These are phyloP conservation scores for Parnassius mnemosyne DNA, from an alignment of 2,888 invertebrate genomes.

Conservation along the genomic window DNA sequence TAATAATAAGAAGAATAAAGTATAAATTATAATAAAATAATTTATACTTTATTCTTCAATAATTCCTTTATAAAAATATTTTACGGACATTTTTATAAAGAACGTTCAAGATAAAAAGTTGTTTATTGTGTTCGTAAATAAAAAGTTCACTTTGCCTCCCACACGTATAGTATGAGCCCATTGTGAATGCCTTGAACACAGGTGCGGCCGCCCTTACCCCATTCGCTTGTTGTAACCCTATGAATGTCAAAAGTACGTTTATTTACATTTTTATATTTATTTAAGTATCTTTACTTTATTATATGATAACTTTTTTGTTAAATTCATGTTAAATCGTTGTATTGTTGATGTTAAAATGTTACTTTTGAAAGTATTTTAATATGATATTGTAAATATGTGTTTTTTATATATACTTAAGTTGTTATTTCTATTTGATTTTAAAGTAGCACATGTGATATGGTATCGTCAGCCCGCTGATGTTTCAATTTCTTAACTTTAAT, in stretches of 20 bases:
- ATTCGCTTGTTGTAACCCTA: slow-evolving; percentile 64
- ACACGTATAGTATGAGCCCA: slow-evolving; percentile 63
- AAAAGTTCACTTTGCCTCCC: slow-evolving; percentile 74
- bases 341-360: no score
- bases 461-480: no score
- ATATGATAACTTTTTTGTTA: no score
- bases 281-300: neutral
- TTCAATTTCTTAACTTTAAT: no score
- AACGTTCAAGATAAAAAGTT: slow-evolving; percentile 71
- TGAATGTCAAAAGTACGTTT: slow-evolving; percentile 73
- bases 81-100: slow-evolving; percentile 27
- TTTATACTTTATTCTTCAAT: neutral
- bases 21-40: no score
- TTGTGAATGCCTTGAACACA: slow-evolving; percentile 58
- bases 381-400: no score
- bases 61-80: neutral
- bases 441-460: no score
- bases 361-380: no score
- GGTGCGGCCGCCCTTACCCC: slow-evolving; percentile 61
- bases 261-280: slow-evolving; percentile 21
- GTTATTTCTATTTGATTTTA: no score
- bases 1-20: no score
- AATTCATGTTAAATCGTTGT: no score
- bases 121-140: slow-evolving; percentile 78
- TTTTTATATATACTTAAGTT: no score